phyloP scores from a whole-genome alignment of 2,797 vertebrate species.

The Onychomys arenicola region DNA sequence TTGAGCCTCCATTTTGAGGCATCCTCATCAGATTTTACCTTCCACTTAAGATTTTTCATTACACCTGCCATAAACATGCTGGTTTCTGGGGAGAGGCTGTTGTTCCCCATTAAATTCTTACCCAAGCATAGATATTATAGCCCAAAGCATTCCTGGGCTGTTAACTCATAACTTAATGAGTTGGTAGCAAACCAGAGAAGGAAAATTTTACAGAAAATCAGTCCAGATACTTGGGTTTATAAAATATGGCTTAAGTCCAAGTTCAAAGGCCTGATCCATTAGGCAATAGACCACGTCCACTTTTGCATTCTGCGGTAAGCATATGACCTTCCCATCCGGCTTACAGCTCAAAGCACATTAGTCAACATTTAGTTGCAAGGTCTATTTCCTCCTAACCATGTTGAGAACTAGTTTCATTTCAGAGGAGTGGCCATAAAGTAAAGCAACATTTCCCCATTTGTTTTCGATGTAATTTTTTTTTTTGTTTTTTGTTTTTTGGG shows the following conservation, averaged over 20 bases:
- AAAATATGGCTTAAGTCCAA: slow-evolving; percentile 47
- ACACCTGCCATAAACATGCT: background rate
- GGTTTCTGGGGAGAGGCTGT: slow-evolving; percentile 2
- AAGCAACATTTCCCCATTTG: slow-evolving; percentile 48
- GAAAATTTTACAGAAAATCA: slow-evolving; percentile 44
- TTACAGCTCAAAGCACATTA: slow-evolving; percentile 39
- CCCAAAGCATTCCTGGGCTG: slow-evolving; percentile 1
- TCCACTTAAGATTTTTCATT: background rate
- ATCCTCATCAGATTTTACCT: background rate
- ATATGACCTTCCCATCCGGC: background rate
- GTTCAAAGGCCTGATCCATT: slow-evolving; percentile 13
- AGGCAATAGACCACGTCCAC: slow-evolving; percentile 44
- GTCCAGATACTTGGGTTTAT: slow-evolving; percentile 46
- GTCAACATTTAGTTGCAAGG: slow-evolving; percentile 53
- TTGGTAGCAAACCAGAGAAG: slow-evolving; percentile 32
- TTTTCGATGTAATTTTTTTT: slow-evolving; percentile 49
- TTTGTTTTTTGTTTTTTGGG: too few species aligned
- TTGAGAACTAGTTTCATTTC: slow-evolving; percentile 51
- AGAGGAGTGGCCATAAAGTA: slow-evolving; percentile 41
- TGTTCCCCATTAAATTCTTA: slow-evolving; percentile 37
- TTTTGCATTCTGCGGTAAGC: slow-evolving; percentile 55
- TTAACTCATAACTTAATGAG: slow-evolving; percentile 17
- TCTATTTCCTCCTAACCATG: slow-evolving; percentile 38
- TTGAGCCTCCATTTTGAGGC: background rate
- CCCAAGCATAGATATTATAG: background rate